Conservation (phyloP, 2,888 invertebrate genomes). For the Pachydiplax longipennis region DNA sequence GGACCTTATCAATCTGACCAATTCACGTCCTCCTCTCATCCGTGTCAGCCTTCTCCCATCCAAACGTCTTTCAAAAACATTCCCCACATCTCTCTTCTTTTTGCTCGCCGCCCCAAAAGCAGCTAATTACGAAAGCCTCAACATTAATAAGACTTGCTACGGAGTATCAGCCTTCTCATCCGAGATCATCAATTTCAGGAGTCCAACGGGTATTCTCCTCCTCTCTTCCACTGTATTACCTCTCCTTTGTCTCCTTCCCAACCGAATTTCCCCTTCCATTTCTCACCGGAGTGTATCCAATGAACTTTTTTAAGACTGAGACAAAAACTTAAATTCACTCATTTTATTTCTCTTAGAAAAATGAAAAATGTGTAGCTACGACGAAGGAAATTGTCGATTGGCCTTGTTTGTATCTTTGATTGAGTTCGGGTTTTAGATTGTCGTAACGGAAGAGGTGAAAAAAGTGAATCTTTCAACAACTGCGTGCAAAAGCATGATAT, state of each 20-base stretch:
- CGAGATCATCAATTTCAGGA: conserved; percentile 22
- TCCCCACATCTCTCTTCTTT: neutral
- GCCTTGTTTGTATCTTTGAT: no score
- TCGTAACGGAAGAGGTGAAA: no score
- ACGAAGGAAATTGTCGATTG: no score
- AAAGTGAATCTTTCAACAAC: no score
- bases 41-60: neutral
- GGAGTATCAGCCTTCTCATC: neutral
- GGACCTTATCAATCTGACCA: no score
- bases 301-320: no score
- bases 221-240: neutral
- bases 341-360: no score
- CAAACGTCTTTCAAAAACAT: neutral
- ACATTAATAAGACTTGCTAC: neutral
- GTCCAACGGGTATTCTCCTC: neutral
- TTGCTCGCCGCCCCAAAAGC: neutral
- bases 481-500: no score
- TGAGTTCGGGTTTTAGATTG: no score
- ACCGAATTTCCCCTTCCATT: neutral
- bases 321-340: no score
- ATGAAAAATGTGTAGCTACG: no score
- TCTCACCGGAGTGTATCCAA: neutral
- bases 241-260: neutral
- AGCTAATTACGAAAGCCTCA: neutral
- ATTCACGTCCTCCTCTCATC: no score